Conservation (phyloP, 2,113 vertebrate species). For the Pterocles orientalis region DNA sequence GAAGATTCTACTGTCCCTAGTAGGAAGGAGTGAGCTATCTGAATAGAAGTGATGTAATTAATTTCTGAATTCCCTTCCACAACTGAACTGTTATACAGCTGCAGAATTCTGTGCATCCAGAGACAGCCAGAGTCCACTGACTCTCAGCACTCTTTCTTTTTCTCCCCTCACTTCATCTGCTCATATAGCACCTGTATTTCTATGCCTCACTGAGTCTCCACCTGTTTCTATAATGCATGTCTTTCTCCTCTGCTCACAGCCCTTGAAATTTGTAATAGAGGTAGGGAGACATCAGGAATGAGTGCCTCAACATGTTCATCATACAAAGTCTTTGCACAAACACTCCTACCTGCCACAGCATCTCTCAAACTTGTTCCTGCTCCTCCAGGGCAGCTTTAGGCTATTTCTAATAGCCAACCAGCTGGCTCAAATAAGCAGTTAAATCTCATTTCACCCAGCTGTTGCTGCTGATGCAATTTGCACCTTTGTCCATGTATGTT, state of each 20-base stretch:
- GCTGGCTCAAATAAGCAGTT: slow-evolving; percentile 40
- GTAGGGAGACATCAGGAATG: background rate
- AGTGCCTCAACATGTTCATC: slow-evolving; percentile 35
- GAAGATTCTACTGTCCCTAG: background rate
- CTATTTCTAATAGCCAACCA: slow-evolving; percentile 27
- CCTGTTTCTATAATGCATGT: slow-evolving; percentile 47
- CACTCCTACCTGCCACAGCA: slow-evolving; percentile 1
- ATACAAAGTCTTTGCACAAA: background rate
- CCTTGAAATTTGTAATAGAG: slow-evolving; percentile 39
- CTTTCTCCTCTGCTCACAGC: slow-evolving; percentile 16
- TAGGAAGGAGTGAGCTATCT: background rate
- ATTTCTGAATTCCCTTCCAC: background rate
- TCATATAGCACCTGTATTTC: slow-evolving; percentile 51
- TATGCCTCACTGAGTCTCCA: slow-evolving; percentile 54
- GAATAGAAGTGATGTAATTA: background rate
- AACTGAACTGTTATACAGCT: background rate
- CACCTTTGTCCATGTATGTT: background rate
- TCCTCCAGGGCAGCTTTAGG: slow-evolving; percentile 47
- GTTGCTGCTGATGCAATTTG: slow-evolving; percentile 32
- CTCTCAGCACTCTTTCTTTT: slow-evolving; percentile 2
- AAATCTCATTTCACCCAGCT: slow-evolving; percentile 55
- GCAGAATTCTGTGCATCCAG: slow-evolving; percentile 12
- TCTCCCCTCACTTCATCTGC: slow-evolving; percentile 32
- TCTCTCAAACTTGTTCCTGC: background rate
- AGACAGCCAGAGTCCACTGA: background rate